Evolutionary conservation across 2,797 vertebrate species (phyloP), one percentile per base, ranked within the genome.

Genomic region (Pangasius macronema): DNA sequence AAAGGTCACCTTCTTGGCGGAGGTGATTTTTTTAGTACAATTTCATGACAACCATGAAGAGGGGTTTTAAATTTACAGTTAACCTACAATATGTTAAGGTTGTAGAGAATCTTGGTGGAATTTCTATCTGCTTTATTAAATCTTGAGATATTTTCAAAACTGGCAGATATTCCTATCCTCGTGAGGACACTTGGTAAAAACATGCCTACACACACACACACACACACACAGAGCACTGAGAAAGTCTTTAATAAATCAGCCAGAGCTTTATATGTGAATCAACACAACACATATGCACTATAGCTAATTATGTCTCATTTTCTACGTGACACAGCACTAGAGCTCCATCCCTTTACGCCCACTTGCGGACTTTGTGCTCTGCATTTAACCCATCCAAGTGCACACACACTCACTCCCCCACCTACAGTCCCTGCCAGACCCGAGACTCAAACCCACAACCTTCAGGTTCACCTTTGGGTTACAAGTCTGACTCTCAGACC

Each of bases 241-340:
- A 90, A 59, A 10, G 91, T 87, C 93, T 95, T 95, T 95, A 93
- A 95, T 94, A 94, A 93, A 88, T 89, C 81, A 89, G 90, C 81
- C 87, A 87, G 91, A 92, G 92, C 93, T 95, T 96, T 94, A 92
- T 94, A 93, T 94, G 94, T 94, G 92, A 89, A 91, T 94, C 93
- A 94, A 94, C 93, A 94, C 92, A 94, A 94, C 93, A 95, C 95
- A 95, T 94, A 94, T 91, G 92, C 94, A 95, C 93, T 95, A 93
- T 90, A 92, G 93, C 93, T 94, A 95, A 96, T 96, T 95, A 96
- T 93, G 94, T 93, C 90, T 95, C 93, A 94, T 94, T 95, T 94
- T 88, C 76, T 24, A 72, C 93, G 91, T 91, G 91, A 93, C 91
- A 30, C 80, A 89, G 89, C 92, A 93, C 92, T 91, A 88, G 90